phyloP scores from a whole-genome alignment of 1,140 invertebrate genomes.

The Drosophila parvula region DNA sequence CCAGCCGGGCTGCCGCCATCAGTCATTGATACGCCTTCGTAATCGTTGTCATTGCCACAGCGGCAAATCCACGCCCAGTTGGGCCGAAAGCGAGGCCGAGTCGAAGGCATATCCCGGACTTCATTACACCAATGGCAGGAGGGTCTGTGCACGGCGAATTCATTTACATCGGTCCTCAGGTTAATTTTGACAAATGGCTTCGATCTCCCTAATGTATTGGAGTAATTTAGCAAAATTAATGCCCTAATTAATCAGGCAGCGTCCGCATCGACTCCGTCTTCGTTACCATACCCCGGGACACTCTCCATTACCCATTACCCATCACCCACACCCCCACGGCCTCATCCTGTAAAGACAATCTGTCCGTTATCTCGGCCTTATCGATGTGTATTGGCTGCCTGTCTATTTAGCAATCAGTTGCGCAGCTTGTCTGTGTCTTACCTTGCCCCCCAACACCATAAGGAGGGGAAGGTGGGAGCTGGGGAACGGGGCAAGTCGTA shows the following conservation, averaged over 20 bases:
- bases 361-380: slow-evolving; percentile 53
- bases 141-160: slow-evolving; percentile 43
- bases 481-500: slow-evolving; percentile 18
- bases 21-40: slow-evolving; percentile 57
- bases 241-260: slow-evolving; percentile 76
- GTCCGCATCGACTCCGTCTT: slow-evolving; percentile 26
- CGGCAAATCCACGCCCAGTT: slow-evolving; percentile 30
- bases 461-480: neutral
- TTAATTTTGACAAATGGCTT: slow-evolving; percentile 84
- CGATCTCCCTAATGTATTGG: slow-evolving; percentile 82
- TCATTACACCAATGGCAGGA: slow-evolving; percentile 21
- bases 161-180: slow-evolving; percentile 75
- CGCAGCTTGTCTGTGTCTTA: slow-evolving; percentile 57
- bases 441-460: neutral
- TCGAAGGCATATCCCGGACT: slow-evolving; percentile 28
- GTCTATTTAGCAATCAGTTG: slow-evolving; percentile 68
- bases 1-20: slow-evolving; percentile 30
- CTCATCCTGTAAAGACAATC: slow-evolving; percentile 43
- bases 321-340: too few species aligned
- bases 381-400: slow-evolving; percentile 61
- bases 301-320: neutral
- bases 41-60: slow-evolving; percentile 47
- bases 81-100: too few species aligned
- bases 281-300: neutral
- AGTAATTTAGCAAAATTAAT: slow-evolving; percentile 84